phyloP scores from a whole-genome alignment of 1,140 invertebrate genomes.

The Drosophila orosa region DNA sequence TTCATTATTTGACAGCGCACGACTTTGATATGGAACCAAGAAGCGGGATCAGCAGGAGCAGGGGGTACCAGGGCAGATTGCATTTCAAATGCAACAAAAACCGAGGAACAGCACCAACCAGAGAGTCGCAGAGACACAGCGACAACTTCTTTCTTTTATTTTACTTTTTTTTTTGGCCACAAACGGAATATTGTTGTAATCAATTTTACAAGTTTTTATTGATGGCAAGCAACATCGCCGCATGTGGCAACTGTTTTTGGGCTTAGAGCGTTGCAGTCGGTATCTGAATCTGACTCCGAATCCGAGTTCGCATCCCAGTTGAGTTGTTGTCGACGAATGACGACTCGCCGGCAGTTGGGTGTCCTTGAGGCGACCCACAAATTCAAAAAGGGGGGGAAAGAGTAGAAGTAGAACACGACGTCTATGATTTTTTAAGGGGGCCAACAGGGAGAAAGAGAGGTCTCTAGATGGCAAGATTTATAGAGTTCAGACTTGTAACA shows the following conservation, averaged over 20 bases:
- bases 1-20: slow-evolving; percentile 81
- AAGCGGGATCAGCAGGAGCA: slow-evolving; percentile 5
- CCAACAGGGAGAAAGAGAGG: neutral
- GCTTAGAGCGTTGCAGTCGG: slow-evolving; percentile 12
- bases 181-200: slow-evolving; percentile 69
- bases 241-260: slow-evolving; percentile 68
- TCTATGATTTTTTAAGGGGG: neutral
- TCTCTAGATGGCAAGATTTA: slow-evolving; percentile 8
- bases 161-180: slow-evolving; percentile 29
- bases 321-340: slow-evolving; percentile 19
- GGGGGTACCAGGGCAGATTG: slow-evolving; percentile 20
- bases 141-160: slow-evolving; percentile 29
- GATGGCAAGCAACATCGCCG: slow-evolving; percentile 43
- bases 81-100: slow-evolving; percentile 55
- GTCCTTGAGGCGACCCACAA: slow-evolving; percentile 49
- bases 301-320: slow-evolving; percentile 8
- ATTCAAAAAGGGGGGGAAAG: neutral
- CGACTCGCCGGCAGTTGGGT: slow-evolving; percentile 15
- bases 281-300: slow-evolving; percentile 15
- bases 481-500: slow-evolving; percentile 3
- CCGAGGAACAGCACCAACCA: slow-evolving; percentile 23
- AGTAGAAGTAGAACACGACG: slow-evolving; percentile 3
- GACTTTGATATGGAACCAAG: slow-evolving; percentile 72
- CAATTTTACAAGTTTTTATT: slow-evolving; percentile 81
- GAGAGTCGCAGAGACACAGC: slow-evolving; percentile 12